phyloP scores from a whole-genome alignment of 2,113 vertebrate species.

The Cyanocitta stelleri region DNA sequence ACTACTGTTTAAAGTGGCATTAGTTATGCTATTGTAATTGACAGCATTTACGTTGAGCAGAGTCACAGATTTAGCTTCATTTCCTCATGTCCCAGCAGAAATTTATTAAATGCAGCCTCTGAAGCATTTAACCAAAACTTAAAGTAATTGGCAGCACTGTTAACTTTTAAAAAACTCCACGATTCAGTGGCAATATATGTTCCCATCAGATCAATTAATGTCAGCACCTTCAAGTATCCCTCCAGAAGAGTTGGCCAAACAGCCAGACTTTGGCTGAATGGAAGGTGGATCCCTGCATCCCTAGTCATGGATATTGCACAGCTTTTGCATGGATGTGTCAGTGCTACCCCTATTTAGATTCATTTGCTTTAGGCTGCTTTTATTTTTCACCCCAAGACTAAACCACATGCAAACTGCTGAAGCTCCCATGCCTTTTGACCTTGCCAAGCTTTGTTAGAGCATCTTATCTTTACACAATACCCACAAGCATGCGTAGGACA shows the following conservation, averaged over 20 bases:
- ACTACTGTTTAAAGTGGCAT: background rate
- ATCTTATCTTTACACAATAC: conserved; percentile 60
- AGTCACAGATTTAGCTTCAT: background rate
- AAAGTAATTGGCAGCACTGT: background rate
- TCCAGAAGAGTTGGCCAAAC: background rate
- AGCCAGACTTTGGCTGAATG: background rate
- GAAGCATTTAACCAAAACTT: background rate
- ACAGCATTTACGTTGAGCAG: background rate
- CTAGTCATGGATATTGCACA: background rate
- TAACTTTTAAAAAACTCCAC: background rate
- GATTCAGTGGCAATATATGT: background rate
- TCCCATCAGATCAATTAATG: background rate
- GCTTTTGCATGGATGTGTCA: background rate
- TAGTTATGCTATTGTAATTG: background rate
- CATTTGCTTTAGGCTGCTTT: conserved; percentile 1
- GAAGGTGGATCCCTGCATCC: background rate
- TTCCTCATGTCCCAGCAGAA: background rate
- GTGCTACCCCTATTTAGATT: background rate
- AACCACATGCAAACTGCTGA: conserved; percentile 7
- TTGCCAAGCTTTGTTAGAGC: conserved; percentile 51
- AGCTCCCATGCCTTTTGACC: conserved; percentile 66
- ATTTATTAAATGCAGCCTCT: background rate
- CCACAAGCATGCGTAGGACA: conserved; percentile 39
- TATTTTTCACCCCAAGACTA: conserved; percentile 7
- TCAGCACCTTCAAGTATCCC: background rate